Conservation (phyloP, 37 sponge, comb jelly and placozoan genomes). For the Aphrocallistes beatrix region DNA sequence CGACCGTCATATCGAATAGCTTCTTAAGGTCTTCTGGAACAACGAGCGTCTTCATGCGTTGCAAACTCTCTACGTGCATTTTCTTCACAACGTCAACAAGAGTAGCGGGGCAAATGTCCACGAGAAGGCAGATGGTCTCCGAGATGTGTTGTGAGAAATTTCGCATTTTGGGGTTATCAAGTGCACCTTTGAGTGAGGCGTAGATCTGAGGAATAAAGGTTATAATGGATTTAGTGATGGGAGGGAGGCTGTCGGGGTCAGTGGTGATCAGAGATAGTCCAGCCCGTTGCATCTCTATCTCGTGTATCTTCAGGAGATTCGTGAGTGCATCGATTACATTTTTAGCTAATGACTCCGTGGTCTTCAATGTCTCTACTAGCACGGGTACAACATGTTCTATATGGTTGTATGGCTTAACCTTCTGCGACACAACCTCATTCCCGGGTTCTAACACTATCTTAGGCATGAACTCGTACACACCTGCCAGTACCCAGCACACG, state of each 20-base stretch:
- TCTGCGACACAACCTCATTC: neutral
- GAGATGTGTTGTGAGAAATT: neutral
- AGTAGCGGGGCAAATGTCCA: neutral
- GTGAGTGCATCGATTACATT: conserved; percentile 2
- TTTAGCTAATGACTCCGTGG: neutral
- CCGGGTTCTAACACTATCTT: neutral
- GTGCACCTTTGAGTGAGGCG: neutral
- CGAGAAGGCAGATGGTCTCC: neutral
- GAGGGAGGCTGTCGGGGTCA: neutral
- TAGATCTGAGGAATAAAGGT: neutral
- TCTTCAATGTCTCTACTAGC: neutral
- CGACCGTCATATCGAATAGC: neutral
- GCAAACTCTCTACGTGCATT: conserved; percentile 17
- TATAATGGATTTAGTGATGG: neutral
- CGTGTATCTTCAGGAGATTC: conserved; percentile 8
- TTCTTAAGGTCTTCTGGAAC: conserved; percentile 7
- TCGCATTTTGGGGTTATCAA: conserved; percentile 1
- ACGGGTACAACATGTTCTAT: neutral
- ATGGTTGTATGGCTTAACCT: neutral
- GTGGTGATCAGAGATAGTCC: neutral
- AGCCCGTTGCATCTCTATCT: neutral
- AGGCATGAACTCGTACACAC: conserved; percentile 9
- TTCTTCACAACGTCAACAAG: neutral
- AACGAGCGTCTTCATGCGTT: neutral
- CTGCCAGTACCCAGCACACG: neutral